Conservation (phyloP, 2,888 invertebrate species). For the Calameuta filiformis region DNA sequence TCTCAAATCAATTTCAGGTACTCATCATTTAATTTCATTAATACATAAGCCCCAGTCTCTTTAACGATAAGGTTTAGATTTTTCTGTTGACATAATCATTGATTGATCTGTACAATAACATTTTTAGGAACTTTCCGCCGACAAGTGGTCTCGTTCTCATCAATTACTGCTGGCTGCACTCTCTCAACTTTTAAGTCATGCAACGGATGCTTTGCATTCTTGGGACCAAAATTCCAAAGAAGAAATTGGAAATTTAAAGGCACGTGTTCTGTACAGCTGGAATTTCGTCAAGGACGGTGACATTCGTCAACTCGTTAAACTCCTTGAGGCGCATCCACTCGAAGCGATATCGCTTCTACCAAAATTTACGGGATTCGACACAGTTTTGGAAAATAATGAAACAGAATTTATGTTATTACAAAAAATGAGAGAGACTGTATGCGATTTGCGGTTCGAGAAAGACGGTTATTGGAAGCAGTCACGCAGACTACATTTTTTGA, state of each 20-base stretch:
- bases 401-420: slow-evolving; percentile 23
- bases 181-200: slow-evolving; percentile 43
- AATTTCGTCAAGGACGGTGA: slow-evolving; percentile 47
- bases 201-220: slow-evolving; percentile 20
- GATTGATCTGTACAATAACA: neutral
- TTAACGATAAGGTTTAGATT: neutral
- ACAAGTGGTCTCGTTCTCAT: neutral
- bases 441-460: slow-evolving; percentile 36
- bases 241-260: neutral
- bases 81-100: neutral
- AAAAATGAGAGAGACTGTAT: slow-evolving; percentile 41
- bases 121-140: neutral
- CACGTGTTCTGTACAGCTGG: slow-evolving; percentile 39
- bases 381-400: neutral
- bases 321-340: slow-evolving; percentile 47
- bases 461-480: slow-evolving; percentile 43
- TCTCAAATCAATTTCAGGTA: neutral
- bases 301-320: slow-evolving; percentile 47
- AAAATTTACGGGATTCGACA: neutral
- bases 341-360: slow-evolving; percentile 50
- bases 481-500: slow-evolving; percentile 41
- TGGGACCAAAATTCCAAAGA: neutral
- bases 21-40: neutral
- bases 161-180: slow-evolving; percentile 42
- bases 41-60: neutral